phyloP scores from a whole-genome alignment of 2,888 invertebrate species.

The Andrena flavipes region DNA sequence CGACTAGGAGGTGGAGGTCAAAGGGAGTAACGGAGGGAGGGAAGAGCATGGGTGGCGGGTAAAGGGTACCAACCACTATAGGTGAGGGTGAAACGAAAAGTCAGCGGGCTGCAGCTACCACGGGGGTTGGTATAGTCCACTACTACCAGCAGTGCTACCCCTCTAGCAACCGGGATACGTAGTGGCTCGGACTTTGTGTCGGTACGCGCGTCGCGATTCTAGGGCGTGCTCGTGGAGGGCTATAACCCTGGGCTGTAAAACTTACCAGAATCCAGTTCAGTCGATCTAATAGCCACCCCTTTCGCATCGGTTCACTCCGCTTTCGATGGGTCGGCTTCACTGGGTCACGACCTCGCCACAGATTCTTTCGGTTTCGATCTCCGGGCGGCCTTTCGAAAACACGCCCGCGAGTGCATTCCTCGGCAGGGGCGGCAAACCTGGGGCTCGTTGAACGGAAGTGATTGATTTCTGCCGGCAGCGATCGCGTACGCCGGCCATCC shows the following conservation, averaged over 20 bases:
- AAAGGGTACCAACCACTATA: conserved; percentile 56
- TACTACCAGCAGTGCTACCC: conserved; percentile 41
- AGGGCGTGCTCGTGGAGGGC: conserved; percentile 49
- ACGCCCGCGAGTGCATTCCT: conserved; percentile 28
- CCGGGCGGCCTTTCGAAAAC: conserved; percentile 32
- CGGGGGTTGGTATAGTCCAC: conserved; percentile 38
- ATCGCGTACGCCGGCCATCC: not conserved
- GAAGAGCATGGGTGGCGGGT: conserved; percentile 38
- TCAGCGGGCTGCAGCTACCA: conserved; percentile 62
- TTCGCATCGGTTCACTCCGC: conserved; percentile 52
- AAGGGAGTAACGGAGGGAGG: conserved; percentile 60
- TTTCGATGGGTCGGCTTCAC: conserved; percentile 55
- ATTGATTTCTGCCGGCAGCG: not conserved
- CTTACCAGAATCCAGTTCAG: conserved; percentile 71
- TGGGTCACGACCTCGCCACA: conserved; percentile 68
- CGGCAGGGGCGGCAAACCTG: conserved; percentile 1
- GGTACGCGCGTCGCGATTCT: conserved; percentile 57
- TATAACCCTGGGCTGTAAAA: conserved; percentile 75
- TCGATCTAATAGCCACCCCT: conserved; percentile 66
- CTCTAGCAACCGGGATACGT: conserved; percentile 54
- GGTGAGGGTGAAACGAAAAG: conserved; percentile 70
- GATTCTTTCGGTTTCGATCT: conserved; percentile 56
- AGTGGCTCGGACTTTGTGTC: conserved; percentile 50
- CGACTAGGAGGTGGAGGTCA: conserved; percentile 63
- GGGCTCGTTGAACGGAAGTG: conserved; percentile 1